Conservation (phyloP, 2,113 vertebrate species). For the Poicephalus gulielmi region DNA sequence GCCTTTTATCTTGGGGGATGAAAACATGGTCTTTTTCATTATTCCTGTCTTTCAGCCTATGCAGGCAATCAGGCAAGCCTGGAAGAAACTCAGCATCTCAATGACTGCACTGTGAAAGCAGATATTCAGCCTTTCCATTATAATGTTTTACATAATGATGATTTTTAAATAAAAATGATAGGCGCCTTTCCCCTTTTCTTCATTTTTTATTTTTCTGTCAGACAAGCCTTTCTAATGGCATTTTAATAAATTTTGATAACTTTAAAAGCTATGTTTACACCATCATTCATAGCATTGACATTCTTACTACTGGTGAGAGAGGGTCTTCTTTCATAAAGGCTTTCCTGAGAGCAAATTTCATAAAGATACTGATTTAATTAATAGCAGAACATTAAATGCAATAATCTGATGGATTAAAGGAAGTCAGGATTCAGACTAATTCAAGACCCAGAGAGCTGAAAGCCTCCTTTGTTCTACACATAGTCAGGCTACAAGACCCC, state of each 20-base stretch:
- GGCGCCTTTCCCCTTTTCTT: not conserved
- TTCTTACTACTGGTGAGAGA: not conserved
- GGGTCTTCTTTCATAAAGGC: not conserved
- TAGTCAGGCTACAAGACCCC: not conserved
- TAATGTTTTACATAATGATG: not conserved
- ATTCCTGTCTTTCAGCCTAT: not conserved
- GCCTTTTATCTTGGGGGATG: not conserved
- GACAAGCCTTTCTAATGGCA: not conserved
- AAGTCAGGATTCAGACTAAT: not conserved
- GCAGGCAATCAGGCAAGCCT: not conserved
- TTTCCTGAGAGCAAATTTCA: not conserved
- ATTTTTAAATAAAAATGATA: not conserved
- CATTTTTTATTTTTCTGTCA: not conserved
- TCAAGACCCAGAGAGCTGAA: not conserved
- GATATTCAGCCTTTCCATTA: not conserved
- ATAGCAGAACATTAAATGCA: not conserved
- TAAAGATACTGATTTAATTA: not conserved
- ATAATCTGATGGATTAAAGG: not conserved
- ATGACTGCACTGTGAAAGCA: not conserved
- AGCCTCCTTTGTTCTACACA: not conserved
- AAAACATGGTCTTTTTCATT: not conserved
- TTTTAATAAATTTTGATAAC: not conserved
- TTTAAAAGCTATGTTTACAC: not conserved
- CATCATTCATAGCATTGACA: not conserved
- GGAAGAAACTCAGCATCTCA: not conserved